Base-by-base conservation (phyloP, 2,888 invertebrate genomes). In the Pandemis heparana region DNA sequence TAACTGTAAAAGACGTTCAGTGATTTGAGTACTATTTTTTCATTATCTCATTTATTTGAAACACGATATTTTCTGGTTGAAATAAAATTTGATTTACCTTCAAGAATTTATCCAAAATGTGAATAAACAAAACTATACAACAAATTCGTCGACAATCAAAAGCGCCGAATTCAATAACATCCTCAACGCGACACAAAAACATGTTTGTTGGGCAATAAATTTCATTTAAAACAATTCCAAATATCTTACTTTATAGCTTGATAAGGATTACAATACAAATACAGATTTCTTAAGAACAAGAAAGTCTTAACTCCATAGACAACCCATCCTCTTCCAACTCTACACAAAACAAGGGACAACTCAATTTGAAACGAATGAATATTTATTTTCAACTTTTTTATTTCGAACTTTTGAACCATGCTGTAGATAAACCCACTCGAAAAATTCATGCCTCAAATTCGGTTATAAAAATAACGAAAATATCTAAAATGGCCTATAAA, bases 381-480 rank as follows among this genome's bases (percentile, higher is more conserved):
- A 51, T 23, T 18, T 56, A n/a, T 5, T 5, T 53, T 9, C 18
- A 10, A 18, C 10, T 6, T 53, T 23, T 23, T 56, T 56, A 56
- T 56, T 23, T 12, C 23, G 5, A 43, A 23, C 23, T 12, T 56
- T 23, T 23, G 23, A 9, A 23, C 23, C 56, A 51, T 16, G 51
- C 65, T 46, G 23, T 7, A 63, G 43, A 63, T 63, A 51, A 65
- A 14, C 51, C 65, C 65, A 65, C 65, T 65, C 38, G 18, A 46
- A 38, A 65, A 9, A 38, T 6, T 8, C 9, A 9, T n/a, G 48
- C 63, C 4, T 8, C 32, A 46, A 43, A 65, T n/a, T 46, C 12
- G 65, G 65, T 38, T n/a, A 51, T 65, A 51, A 65, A 65, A 65
- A 48, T 46, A 46, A 63, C 23, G 46, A 65, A 65, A 65, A 51